A percentile compares a stretch with the other conserved stretches of the same genome.
These are phyloP conservation scores for Scolanthus callimorphus DNA, from an alignment of 92 coral and sea anemone species.

Conservation along the genomic window DNA sequence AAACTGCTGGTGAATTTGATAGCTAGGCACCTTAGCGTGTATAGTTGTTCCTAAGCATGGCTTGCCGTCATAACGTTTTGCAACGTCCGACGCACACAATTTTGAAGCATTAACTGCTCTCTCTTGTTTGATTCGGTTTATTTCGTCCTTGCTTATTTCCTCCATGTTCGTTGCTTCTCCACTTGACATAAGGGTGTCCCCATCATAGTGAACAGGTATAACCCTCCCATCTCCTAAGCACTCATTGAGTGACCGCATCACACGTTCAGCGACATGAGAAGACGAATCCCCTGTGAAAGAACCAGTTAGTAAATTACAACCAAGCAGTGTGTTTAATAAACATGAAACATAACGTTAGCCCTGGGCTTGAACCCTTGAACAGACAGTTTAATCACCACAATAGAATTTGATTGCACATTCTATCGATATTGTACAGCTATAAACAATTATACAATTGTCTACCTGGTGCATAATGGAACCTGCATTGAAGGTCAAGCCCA, in stretches of 20 bases:
- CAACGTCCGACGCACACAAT: constrained; percentile 26
- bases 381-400: too few species aligned
- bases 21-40: constrained; percentile 36
- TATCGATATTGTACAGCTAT: too few species aligned
- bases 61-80: constrained; percentile 30
- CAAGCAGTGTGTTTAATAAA: too few species aligned
- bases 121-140: constrained; percentile 8
- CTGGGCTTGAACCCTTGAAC: too few species aligned
- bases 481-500: constrained; percentile 40
- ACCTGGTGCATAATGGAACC: constrained; percentile 63
- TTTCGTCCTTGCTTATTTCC: constrained; percentile 16
- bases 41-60: constrained; percentile 34
- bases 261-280: constrained; percentile 46
- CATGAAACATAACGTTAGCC: too few species aligned
- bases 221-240: constrained; percentile 56
- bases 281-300: too few species aligned
- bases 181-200: constrained; percentile 3
- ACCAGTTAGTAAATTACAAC: too few species aligned
- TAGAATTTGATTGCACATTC: too few species aligned
- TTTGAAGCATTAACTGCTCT: constrained; percentile 3
- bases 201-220: constrained; percentile 29
- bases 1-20: constrained; percentile 14
- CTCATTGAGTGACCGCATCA: constrained; percentile 57
- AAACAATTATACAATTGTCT: too few species aligned
- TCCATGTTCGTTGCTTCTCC: constrained; percentile 15